Base-by-base conservation (phyloP, 1,140 invertebrate species). In the Scaptodrosophila lebanonensis region DNA sequence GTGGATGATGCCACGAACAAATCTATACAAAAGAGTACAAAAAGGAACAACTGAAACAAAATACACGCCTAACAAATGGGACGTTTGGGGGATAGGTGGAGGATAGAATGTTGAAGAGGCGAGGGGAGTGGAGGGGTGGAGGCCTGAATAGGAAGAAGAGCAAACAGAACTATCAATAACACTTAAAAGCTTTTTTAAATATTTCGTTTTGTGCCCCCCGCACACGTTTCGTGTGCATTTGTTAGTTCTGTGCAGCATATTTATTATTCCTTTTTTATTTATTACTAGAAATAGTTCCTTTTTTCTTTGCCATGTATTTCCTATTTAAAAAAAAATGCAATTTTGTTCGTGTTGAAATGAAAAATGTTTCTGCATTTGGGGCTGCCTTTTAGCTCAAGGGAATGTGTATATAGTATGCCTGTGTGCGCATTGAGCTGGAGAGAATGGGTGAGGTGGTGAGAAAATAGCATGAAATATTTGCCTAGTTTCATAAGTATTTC, bases 151-250 rank as follows among this genome's bases (percentile, higher is more conserved):
- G 11, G 68, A n/a, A n/a, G n/a, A n/a, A n/a, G n/a, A n/a, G n/a
- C n/a, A n/a, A n/a, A n/a, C 66, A 77, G 57, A 76, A 73, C 73
- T 79, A 79, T 79, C 73, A 79, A 79, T 79, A 79, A 82, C 73
- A 79, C 75, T 79, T 82, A 79, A 79, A 79, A 79, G 73, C 73
- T 73, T 79, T 77, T 79, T 79, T 71, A 79, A 79, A 79, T 82
- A 82, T 82, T 82, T 82, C 8, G 3, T 3, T 25, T 25, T 25
- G 3, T 25, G 8, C 22, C 8, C 22, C 22, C 8, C 8, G 22
- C 22, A 25, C 22, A n/a, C n/a, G n/a, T 48, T 57, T 59, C 75
- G 50, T 60, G 47, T 68, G 60, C 70, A 66, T 62, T 71, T 71
- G 57, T 73, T 58, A 67, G 69, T 72, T 72, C 62, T 48, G 63